Evolutionary conservation across 2,888 invertebrate species (phyloP), one percentile per base, ranked within the genome.

Genomic region (Aromia moschata): DNA sequence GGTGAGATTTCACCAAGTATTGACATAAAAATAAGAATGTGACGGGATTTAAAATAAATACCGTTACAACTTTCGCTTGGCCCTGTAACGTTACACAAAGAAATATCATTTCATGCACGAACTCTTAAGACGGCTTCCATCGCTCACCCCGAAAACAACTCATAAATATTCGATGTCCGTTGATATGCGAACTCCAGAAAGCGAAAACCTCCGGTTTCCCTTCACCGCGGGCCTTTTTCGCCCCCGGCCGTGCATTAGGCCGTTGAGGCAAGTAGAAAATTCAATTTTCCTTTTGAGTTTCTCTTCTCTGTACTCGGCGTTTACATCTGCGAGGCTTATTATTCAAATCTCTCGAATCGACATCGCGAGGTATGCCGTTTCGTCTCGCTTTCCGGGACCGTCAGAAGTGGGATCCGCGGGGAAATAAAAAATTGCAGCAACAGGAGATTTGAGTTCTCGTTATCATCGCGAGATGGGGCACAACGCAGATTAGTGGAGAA

Each of bases 81-180:
- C n/a, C n/a, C n/a, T n/a, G n/a, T n/a, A n/a, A n/a, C n/a, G n/a
- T n/a, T n/a, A n/a, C n/a, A n/a, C n/a, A n/a, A n/a, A n/a, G n/a
- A n/a, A n/a, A n/a, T n/a, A n/a, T n/a, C n/a, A n/a, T n/a, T n/a
- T n/a, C n/a, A n/a, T n/a, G n/a, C n/a, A n/a, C n/a, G n/a, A n/a
- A n/a, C n/a, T n/a, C n/a, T n/a, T n/a, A n/a, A n/a, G n/a, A n/a
- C n/a, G n/a, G n/a, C n/a, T n/a, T n/a, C n/a, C n/a, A n/a, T n/a
- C n/a, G n/a, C n/a, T n/a, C n/a, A n/a, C n/a, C n/a, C n/a, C 11
- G n/a, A 30, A 49, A 49, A 38, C 37, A 25, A 37, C 49, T 38
- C 49, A 49, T 49, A 49, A 37, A 49, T 49, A 49, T 49, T 49
- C 49, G 25, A 49, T 47, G 25, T 45, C 25, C 30, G 47, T 37